Evolutionary conservation across 2,113 vertebrate species (phyloP), one percentile per base, ranked within the genome.

Genomic region (Aix galericulata): DNA sequence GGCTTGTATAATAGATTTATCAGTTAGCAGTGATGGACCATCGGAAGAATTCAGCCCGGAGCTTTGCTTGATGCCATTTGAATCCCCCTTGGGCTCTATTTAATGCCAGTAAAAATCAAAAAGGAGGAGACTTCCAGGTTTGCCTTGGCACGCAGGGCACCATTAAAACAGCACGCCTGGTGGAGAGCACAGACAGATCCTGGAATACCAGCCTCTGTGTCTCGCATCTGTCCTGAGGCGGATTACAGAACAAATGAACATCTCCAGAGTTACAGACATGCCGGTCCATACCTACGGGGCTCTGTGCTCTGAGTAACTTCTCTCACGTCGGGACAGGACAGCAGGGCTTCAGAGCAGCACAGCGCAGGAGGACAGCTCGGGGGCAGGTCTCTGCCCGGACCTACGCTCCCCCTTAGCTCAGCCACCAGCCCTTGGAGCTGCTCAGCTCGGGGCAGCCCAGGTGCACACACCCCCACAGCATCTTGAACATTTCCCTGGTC

Each of bases 1-100:
- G 73, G 81, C 88, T 84, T 82, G 60, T 74, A 69, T 55, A 80
- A 88, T 40, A 86, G 82, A 94, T 82, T 88, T 92, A 88, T 90
- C 90, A 82, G 32, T 72, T 50, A 72, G 59, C 60, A 85, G 80
- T 71, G 72, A 79, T 40, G 22, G 69, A 31, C 74, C 69, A 77
- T 73, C 4, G 1, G 93, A 94, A 82, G 60, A 78, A 60, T 21
- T 82, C 44, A 91, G 46, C 56, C 75, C 81, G 72, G 78, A 72
- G 22, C 40, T 92, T 88, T 88, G 44, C 46, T 58, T 89, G 29
- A 74, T 53, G 60, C 3, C 11, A 88, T 78, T 52, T 75, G 79
- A 69, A 56, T 62, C 46, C 17, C 64, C 44, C 58, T 73, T 76
- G 66, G 53, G 40, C 89, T 59, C 11, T 31, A 69, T 32, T 95